A percentile compares a stretch with the other conserved stretches of the same genome.
phyloP scores from a whole-genome alignment of 2,888 invertebrate genomes.

The Brachyptera risi region DNA sequence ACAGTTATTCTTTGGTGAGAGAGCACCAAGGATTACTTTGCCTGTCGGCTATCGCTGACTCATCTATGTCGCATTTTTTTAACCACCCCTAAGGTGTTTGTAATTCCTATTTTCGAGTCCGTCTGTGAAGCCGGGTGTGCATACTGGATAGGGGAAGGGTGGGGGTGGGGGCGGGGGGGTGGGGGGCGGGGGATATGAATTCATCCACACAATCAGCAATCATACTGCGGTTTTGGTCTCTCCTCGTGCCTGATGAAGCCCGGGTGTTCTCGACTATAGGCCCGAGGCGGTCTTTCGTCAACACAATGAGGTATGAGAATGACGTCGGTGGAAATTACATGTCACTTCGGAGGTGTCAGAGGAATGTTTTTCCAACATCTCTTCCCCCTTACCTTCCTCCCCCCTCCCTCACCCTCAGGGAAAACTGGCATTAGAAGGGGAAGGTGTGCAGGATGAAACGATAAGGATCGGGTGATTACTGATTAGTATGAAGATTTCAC shows the following conservation, averaged over 20 bases:
- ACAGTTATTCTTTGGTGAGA: too few species aligned
- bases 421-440: not conserved
- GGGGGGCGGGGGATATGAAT: not conserved
- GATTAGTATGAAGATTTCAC: too few species aligned
- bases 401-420: not conserved
- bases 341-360: constrained; percentile 50
- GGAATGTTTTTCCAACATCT: constrained; percentile 40
- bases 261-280: not conserved
- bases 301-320: constrained; percentile 34
- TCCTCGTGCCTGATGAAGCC: not conserved
- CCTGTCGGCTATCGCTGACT: not conserved
- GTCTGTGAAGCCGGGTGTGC: too few species aligned
- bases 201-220: constrained; percentile 19
- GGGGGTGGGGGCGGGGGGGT: not conserved
- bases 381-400: not conserved
- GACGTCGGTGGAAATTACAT: constrained; percentile 49
- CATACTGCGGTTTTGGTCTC: not conserved
- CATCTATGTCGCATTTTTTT: not conserved
- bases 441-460: constrained; percentile 10
- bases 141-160: not conserved
- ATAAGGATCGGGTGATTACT: too few species aligned
- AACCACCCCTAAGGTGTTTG: constrained; percentile 14
- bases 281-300: constrained; percentile 30
- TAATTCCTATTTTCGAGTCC: constrained; percentile 4
- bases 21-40: constrained; percentile 3